Base-by-base conservation (phyloP, 2,113 vertebrate genomes). In the Prietella phreatophila region DNA sequence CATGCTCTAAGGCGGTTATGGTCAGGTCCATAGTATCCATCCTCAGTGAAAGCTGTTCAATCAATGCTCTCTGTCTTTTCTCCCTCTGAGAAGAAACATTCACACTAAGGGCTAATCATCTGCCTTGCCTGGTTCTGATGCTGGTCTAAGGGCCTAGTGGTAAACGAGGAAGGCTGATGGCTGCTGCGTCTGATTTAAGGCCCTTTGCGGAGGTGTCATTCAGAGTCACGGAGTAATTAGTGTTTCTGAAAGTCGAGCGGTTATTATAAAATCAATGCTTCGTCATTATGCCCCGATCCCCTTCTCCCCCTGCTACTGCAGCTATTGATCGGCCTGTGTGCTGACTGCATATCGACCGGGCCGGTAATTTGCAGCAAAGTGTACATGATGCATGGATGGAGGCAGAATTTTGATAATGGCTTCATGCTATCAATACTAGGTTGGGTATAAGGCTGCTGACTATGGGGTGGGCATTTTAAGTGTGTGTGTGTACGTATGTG, bases 261-360 rank as follows among this genome's bases (percentile, higher is more conserved):
- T 92, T 93, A 89, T 92, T 94, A 93, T 92, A 92, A 92, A 93
- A 93, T 92, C 92, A 91, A 91, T 91, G 89, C 63, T 88, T 91
- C 89, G 91, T 91, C 65, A 87, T 93, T 92, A 91, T 89, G 91
- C 85, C 84, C 69, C 85, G 84, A 87, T 88, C 91, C 91, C 90
- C 92, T 90, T 89, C 90, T 87, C 80, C 85, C 85, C 71, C 81
- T 80, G 87, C 91, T 85, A 86, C 86, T 85, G 33, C 42, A 78
- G 67, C 63, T 91, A 90, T 93, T 84, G 90, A 93, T 93, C 78
- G 85, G 83, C 80, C 67, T 84, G 83, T 86, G 89, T 67, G 91
- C 88, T 90, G 87, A 88, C 89, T 91, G 90, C 87, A 79, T 93
- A 90, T 91, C 85, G 87, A 93, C 85, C 86, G 20, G 85, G 56